A percentile compares a stretch with the other conserved stretches of the same genome.
Evolutionary conservation across 1,140 invertebrate genomes (phyloP).

Genomic region (Bombus affinis): DNA sequence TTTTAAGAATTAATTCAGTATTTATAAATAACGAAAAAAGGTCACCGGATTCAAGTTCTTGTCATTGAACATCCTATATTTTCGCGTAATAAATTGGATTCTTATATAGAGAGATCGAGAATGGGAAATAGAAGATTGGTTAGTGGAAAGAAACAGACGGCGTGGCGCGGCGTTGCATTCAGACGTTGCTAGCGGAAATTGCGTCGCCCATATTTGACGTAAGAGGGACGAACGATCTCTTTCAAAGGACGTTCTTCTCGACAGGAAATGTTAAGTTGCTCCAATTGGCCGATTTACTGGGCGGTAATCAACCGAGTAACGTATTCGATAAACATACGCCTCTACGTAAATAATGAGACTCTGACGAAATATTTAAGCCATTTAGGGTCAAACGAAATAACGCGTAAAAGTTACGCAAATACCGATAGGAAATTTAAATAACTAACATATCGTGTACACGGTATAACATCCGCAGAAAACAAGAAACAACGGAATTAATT

Average conservation of each 20-base stretch:
- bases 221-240: conserved; percentile 47
- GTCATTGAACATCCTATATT: too few relatives aligned
- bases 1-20: too few relatives aligned
- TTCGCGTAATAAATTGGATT: neutral
- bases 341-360: conserved; percentile 7
- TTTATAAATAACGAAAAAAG: too few relatives aligned
- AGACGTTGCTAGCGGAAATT: conserved; percentile 27
- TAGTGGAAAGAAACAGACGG: neutral
- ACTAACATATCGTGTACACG: too few relatives aligned
- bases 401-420: neutral
- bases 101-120: neutral
- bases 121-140: neutral
- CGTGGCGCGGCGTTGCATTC: neutral
- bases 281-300: conserved; percentile 54
- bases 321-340: neutral
- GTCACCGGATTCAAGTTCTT: too few relatives aligned
- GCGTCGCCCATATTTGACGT: conserved; percentile 30
- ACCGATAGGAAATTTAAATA: neutral
- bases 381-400: neutral
- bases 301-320: conserved; percentile 1
- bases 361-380: neutral
- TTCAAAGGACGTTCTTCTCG: conserved; percentile 57
- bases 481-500: neutral
- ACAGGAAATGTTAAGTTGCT: conserved; percentile 60
- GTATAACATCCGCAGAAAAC: neutral